These are phyloP conservation scores for Siniperca scherzeri DNA, from an alignment of 2,797 vertebrate species.

Conservation along the genomic window DNA sequence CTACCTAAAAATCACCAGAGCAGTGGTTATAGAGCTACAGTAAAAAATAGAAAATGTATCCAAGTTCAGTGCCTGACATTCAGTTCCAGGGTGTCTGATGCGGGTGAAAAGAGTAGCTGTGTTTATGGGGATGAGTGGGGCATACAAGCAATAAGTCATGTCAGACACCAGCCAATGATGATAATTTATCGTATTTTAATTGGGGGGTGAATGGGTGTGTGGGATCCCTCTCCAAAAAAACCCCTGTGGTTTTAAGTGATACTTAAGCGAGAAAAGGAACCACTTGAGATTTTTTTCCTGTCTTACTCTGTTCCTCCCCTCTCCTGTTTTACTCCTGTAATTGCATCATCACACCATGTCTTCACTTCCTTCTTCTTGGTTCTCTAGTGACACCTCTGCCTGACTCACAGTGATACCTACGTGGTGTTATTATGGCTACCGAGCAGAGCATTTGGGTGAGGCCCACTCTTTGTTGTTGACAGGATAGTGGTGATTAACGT, in stretches of 20 bases:
- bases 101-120: slow-evolving; percentile 55
- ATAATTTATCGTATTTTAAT: slow-evolving; percentile 70
- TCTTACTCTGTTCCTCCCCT: slow-evolving; percentile 39
- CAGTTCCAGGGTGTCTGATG: slow-evolving; percentile 37
- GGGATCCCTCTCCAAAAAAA: slow-evolving; percentile 54
- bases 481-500: slow-evolving; percentile 86
- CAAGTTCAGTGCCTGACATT: slow-evolving; percentile 38
- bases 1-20: slow-evolving; percentile 12
- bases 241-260: slow-evolving; percentile 62
- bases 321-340: slow-evolving; percentile 64
- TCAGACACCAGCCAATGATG: slow-evolving; percentile 64
- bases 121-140: slow-evolving; percentile 64
- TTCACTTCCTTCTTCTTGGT: slow-evolving; percentile 66
- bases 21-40: not conserved
- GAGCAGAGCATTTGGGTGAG: slow-evolving; percentile 79
- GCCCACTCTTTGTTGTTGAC: slow-evolving; percentile 86
- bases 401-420: slow-evolving; percentile 72
- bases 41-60: not conserved
- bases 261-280: slow-evolving; percentile 62
- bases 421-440: slow-evolving; percentile 81
- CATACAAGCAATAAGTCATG: slow-evolving; percentile 62
- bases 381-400: slow-evolving; percentile 76
- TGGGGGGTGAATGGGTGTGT: slow-evolving; percentile 50
- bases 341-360: slow-evolving; percentile 75
- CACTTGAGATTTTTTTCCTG: slow-evolving; percentile 37